Conservation (phyloP, 2,888 invertebrate genomes). For the Leptinotarsa haldemani region DNA sequence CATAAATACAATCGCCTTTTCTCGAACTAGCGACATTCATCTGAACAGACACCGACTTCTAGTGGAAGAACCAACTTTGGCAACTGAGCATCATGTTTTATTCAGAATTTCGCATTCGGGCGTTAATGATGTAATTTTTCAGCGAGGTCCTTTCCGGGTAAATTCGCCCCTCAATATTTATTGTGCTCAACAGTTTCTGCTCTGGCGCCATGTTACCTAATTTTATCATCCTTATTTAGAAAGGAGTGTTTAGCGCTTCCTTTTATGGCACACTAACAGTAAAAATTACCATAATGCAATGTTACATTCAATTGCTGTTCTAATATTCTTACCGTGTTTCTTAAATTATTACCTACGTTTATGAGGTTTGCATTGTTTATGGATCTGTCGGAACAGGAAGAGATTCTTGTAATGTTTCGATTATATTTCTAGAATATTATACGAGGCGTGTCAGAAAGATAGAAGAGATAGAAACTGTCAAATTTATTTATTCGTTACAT, state of each 20-base stretch:
- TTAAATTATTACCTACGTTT: not conserved
- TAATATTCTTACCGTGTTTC: conserved; percentile 10
- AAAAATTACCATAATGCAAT: conserved; percentile 8
- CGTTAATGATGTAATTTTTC: conserved; percentile 16
- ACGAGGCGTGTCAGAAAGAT: not conserved
- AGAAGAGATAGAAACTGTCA: no score
- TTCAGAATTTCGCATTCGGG: not conserved
- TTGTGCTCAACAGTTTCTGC: conserved; percentile 1
- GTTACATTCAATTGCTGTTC: not conserved
- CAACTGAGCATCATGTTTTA: conserved; percentile 14
- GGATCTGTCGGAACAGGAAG: not conserved
- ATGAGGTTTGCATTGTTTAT: conserved; percentile 1
- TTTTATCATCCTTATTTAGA: conserved; percentile 10
- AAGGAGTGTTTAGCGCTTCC: not conserved
- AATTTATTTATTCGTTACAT: no score
- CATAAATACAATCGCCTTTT: no score
- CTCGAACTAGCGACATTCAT: not conserved
- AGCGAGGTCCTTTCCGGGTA: conserved; percentile 1
- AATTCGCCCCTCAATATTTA: conserved; percentile 4
- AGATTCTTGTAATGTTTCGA: not conserved
- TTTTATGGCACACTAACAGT: conserved; percentile 8
- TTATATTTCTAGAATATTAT: not conserved
- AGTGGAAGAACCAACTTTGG: not conserved
- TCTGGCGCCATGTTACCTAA: conserved; percentile 14
- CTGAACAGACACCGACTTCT: not conserved